Conservation (phyloP, 1,140 invertebrate genomes). For the Chrysomallon squamiferum region DNA sequence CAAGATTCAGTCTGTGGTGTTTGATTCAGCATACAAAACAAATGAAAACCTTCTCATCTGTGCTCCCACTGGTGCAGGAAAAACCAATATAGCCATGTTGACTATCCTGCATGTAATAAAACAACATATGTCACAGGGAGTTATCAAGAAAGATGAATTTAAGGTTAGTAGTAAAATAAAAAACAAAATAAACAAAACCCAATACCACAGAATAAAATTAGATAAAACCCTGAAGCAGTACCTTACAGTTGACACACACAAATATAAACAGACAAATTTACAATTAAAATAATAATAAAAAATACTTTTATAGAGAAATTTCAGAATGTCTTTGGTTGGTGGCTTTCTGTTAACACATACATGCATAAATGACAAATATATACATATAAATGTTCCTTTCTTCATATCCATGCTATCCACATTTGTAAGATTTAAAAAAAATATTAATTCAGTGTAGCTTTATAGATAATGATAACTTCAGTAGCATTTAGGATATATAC, state of each 20-base stretch:
- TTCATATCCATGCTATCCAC: too few relatives aligned
- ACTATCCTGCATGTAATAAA: conserved; percentile 89
- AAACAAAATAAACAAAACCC: too few relatives aligned
- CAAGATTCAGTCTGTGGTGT: conserved; percentile 95
- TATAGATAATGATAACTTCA: too few relatives aligned
- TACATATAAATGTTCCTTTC: too few relatives aligned
- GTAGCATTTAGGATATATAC: too few relatives aligned
- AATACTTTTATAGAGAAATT: neutral
- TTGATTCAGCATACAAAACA: conserved; percentile 91
- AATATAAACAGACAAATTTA: neutral
- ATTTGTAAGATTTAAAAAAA: too few relatives aligned
- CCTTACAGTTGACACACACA: neutral
- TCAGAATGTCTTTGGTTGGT: too few relatives aligned
- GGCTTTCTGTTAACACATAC: too few relatives aligned
- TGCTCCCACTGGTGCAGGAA: conserved; percentile 68
- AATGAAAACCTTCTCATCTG: conserved; percentile 90
- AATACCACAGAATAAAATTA: neutral
- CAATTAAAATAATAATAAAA: neutral
- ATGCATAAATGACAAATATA: too few relatives aligned
- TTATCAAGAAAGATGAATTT: conserved; percentile 90
- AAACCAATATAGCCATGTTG: conserved; percentile 98
- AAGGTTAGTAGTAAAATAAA: conserved; percentile 74
- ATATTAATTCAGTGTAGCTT: too few relatives aligned
- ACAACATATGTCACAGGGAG: conserved; percentile 74
- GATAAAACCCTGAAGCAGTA: neutral